Base-by-base conservation (phyloP, 2,888 invertebrate species). In the Dermolepida albohirtum region DNA sequence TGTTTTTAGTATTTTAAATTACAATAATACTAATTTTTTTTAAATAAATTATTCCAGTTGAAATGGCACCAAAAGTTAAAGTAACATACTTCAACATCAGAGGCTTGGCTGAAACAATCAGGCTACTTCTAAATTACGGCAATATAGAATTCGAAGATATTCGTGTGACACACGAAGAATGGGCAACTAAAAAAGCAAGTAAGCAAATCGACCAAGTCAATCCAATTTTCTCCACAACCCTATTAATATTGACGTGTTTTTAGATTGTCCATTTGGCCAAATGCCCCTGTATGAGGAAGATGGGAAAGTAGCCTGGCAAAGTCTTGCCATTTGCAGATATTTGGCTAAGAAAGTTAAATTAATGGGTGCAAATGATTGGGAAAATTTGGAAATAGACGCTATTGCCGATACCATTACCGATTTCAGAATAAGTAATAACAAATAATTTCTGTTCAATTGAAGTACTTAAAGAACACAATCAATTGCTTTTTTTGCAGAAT, bases 41-140 rank as follows among this genome's bases (percentile, higher is more conserved):
- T 22, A 2, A 22, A 22, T 47, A 5, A 8, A 16, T 22, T 1
- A 10, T 50, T 52, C 6, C 11, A 68, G 73, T 63, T 67, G 6
- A 8, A 34, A 78, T 78, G 78, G 78, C 82, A 64, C 82, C 87
- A 41, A 79, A 82, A 74, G 89, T 88, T 80, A 90, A 87, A 72
- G 77, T 90, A 39, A 86, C 86, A 68, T 90, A 90, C 74, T 90
- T 90, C 78, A 84, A 87, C 74, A 84, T 88, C 27, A 87, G 86
- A 79, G 89, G 87, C n/a, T 80, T 89, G 55, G 90, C 84, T 39
- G 90, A 90, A 79, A 88, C 89, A 47, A 85, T 89, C 74, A 85
- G 90, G 71, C 88, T 87, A 71, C 81, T 90, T 8, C 81, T 90
- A 69, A 87, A 87, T 68, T 89, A 89, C 76, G 88, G 88, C 52